phyloP scores from a whole-genome alignment of 2,797 vertebrate genomes.

The Telmatherina bonti region DNA sequence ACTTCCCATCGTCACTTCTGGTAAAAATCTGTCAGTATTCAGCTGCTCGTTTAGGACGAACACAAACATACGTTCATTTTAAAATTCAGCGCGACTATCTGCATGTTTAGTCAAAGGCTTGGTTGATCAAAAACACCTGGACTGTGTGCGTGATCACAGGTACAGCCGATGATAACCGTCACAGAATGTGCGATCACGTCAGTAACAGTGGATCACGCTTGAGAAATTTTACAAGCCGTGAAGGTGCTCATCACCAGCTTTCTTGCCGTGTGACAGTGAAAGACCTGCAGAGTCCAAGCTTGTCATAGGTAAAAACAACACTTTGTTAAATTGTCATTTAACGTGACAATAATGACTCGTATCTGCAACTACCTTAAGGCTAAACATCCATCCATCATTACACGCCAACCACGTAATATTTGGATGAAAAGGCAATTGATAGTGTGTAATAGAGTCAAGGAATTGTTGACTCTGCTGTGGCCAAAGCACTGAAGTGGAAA shows the following conservation, averaged over 20 bases:
- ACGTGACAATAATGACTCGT: constrained; percentile 75
- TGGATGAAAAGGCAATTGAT: constrained; percentile 77
- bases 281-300: constrained; percentile 44
- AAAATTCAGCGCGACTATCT: constrained; percentile 16
- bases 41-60: constrained; percentile 19
- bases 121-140: not conserved
- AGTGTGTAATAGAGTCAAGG: constrained; percentile 67
- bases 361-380: constrained; percentile 74
- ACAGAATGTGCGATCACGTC: not conserved
- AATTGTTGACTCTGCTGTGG: constrained; percentile 51
- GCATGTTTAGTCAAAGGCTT: not conserved
- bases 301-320: constrained; percentile 59
- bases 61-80: constrained; percentile 17
- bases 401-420: constrained; percentile 75
- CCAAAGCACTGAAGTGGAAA: constrained; percentile 58
- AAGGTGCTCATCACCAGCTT: not conserved
- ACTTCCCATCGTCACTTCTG: constrained; percentile 31
- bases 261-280: constrained; percentile 18
- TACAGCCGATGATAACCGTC: constrained; percentile 9
- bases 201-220: constrained; percentile 59
- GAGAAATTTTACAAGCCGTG: constrained; percentile 56
- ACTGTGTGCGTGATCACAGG: not conserved
- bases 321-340: constrained; percentile 69
- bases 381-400: constrained; percentile 75
- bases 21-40: constrained; percentile 40